Percentiles rank a stretch among this genome's conserved stretches.
phyloP scores from a whole-genome alignment of 2,797 vertebrate genomes.

The Chelon labrosus region DNA sequence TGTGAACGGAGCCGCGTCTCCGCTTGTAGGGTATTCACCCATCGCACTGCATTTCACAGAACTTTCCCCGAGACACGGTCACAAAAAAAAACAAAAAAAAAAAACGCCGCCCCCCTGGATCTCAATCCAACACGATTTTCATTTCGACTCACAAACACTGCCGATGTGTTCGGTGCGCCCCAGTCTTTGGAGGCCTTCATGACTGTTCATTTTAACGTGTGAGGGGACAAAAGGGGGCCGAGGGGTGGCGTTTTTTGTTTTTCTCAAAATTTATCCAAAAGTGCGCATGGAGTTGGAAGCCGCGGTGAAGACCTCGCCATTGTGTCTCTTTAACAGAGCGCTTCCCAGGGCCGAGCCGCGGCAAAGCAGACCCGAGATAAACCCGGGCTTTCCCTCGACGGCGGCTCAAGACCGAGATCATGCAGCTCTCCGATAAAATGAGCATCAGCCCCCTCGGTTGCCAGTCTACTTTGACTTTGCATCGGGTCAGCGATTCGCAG shows the following conservation, averaged over 20 bases:
- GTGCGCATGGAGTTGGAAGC: conserved; percentile 82
- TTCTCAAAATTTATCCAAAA: conserved; percentile 75
- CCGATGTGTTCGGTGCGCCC: conserved; percentile 46
- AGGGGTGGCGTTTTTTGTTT: conserved; percentile 62
- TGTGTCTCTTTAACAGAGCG: conserved; percentile 73
- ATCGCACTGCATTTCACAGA: conserved; percentile 67
- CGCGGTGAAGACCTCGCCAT: conserved; percentile 75
- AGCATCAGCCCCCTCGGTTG: conserved; percentile 34
- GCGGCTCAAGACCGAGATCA: conserved; percentile 6
- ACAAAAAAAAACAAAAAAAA: conserved; percentile 21
- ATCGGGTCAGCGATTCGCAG: conserved; percentile 78
- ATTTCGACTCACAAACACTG: conserved; percentile 14
- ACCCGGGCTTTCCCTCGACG: conserved; percentile 46
- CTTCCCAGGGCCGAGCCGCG: conserved; percentile 60
- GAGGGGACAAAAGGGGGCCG: conserved; percentile 42
- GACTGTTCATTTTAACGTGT: conserved; percentile 55
- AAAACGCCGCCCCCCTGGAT: not conserved
- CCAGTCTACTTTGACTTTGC: conserved; percentile 82
- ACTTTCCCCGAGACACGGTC: conserved; percentile 71
- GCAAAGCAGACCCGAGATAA: not conserved
- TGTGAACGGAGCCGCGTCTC: conserved; percentile 56
- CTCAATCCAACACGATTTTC: conserved; percentile 9
- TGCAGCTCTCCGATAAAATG: conserved; percentile 17
- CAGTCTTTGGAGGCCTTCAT: conserved; percentile 52
- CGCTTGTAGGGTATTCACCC: conserved; percentile 52